These are phyloP conservation scores for Macrochelys suwanniensis DNA, from an alignment of 2,797 vertebrate species.

Conservation along the genomic window DNA sequence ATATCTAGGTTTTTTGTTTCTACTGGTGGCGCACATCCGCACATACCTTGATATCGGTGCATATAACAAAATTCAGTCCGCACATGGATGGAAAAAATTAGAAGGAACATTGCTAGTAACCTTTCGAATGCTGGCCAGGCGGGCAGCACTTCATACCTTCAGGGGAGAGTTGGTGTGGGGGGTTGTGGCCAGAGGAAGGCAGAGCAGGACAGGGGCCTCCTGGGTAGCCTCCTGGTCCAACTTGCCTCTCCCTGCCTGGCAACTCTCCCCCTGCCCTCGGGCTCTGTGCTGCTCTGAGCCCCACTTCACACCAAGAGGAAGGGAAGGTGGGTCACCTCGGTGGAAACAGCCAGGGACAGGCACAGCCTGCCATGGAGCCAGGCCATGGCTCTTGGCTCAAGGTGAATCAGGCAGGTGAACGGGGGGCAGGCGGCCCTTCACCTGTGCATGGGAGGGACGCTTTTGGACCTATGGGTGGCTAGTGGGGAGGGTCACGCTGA, in stretches of 20 bases:
- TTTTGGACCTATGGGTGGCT: neutral
- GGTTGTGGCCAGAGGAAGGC: neutral
- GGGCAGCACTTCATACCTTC: neutral
- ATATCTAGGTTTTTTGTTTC: too few species aligned
- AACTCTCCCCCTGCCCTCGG: neutral
- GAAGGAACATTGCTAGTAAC: neutral
- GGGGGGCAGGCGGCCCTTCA: neutral
- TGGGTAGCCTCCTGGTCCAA: neutral
- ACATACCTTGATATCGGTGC: too few species aligned
- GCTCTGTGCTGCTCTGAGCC: neutral
- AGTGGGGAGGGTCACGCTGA: neutral
- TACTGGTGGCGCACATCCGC: too few species aligned
- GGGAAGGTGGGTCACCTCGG: neutral
- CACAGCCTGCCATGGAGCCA: neutral
- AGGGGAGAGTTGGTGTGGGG: accelerated
- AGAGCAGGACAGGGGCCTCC: neutral
- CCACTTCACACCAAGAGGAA: neutral
- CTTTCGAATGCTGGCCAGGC: neutral
- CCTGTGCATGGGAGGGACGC: neutral
- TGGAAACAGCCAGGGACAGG: neutral
- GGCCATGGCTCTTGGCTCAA: neutral
- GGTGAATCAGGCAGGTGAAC: neutral
- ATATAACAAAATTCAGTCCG: too few species aligned
- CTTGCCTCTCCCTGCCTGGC: neutral
- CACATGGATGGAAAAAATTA: too few species aligned